These are phyloP conservation scores for Macrobrachium nipponense DNA, from an alignment of 1,140 invertebrate genomes.

Conservation along the genomic window DNA sequence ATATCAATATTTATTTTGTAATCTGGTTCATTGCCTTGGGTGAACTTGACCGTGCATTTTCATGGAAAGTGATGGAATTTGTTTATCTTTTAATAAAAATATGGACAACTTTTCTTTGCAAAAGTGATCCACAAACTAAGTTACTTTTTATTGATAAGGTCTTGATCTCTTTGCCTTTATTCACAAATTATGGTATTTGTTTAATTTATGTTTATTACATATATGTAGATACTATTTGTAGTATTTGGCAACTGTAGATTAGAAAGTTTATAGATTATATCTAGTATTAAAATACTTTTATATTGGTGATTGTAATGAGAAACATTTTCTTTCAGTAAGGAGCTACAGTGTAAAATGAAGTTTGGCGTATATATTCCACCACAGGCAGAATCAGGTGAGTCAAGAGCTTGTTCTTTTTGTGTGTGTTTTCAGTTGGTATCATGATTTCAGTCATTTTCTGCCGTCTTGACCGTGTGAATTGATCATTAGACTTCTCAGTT, in stretches of 20 bases:
- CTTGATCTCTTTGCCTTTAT: neutral
- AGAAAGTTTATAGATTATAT: neutral
- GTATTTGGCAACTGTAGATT: too few species aligned
- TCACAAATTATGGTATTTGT: too few species aligned
- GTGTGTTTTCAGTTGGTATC: too few species aligned
- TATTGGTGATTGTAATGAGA: neutral
- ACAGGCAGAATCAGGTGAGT: conserved; percentile 74
- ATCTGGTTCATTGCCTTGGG: conserved; percentile 5
- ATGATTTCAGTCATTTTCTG: too few species aligned
- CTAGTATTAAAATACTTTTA: neutral
- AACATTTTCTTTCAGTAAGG: conserved; percentile 72
- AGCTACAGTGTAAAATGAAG: conserved; percentile 90
- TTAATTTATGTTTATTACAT: neutral
- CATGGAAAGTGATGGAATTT: neutral
- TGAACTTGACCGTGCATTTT: neutral
- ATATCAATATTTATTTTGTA: too few species aligned
- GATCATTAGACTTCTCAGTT: too few species aligned
- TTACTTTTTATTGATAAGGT: neutral
- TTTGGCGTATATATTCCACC: conserved; percentile 92
- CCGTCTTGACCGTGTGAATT: too few species aligned
- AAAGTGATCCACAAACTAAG: too few species aligned
- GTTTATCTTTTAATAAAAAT: neutral
- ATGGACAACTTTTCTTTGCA: too few species aligned
- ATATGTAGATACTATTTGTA: neutral
- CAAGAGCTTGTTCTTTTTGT: conserved; percentile 39